Base-by-base conservation (phyloP, 2,113 vertebrate species). In the Tychaedon coryphoeus region DNA sequence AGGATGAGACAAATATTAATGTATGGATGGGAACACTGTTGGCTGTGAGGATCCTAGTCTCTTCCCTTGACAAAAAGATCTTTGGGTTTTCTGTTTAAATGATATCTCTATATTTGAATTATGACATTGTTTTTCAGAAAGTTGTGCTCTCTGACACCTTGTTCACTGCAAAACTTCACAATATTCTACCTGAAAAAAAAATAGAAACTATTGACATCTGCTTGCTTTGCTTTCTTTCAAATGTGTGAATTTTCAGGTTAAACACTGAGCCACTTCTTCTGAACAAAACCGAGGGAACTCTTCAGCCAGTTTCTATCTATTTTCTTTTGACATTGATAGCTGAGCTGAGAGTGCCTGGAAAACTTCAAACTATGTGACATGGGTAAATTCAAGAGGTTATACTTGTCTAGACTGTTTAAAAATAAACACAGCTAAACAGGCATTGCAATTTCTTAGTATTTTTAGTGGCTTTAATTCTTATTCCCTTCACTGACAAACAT, bases 21-120 rank as follows among this genome's bases (percentile, higher is more conserved):
- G 1, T 34, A 15, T 0, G 1, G 38, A 17, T 9, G 11, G 34
- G 24, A 92, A 71, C 0, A 0, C 6, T 62, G 8, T 34, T 53
- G 33, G 9, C 33, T 67, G 11, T 0, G 0, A 69, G 33, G 5
- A 10, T 80, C 58, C 22, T 23, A 8, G 11, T 36, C 50, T 42
- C 2, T 18, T 65, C 14, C 24, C 15, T 69, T n/a, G 26, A 22
- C 10, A 3, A 14, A 14, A 5, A 19, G 23, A 31, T 31, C 89
- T 86, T 36, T 56, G 17, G 6, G 3, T 73, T 26, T 62, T 84
- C 74, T 80, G 3, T 40, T 58, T 31, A 73, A 48, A 66, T 10
- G 1, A 9, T n/a, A 10, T 58, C 42, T 57, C 22, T 61, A 15
- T 31, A 18, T 31, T 34, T 57, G 40, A 89, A 65, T 65, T 0